Percentiles rank a stretch among this genome's conserved stretches.
phyloP scores from a whole-genome alignment of 2,888 invertebrate genomes.

The Hyles lineata region DNA sequence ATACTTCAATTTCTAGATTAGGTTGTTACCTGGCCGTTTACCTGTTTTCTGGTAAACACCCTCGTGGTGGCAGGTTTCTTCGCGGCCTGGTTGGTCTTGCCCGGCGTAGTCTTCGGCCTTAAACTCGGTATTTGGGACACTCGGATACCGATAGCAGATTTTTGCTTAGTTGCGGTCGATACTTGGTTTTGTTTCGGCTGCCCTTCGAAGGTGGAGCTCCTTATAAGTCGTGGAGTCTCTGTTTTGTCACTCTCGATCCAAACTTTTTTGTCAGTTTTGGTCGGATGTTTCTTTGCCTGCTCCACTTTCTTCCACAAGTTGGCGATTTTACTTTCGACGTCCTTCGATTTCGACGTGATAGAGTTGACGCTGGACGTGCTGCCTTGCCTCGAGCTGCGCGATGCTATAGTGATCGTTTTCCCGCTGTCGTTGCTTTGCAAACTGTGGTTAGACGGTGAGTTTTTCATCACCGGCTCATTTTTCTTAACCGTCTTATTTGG shows the following conservation, averaged over 20 bases:
- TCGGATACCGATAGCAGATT: conserved; percentile 76
- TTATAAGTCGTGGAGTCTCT: conserved; percentile 77
- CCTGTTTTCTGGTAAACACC: conserved; percentile 65
- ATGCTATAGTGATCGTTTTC: conserved; percentile 72
- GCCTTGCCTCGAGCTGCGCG: conserved; percentile 67
- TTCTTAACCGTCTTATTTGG: conserved; percentile 53
- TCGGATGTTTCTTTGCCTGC: conserved; percentile 85
- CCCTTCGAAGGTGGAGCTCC: conserved; percentile 88
- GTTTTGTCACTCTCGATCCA: conserved; percentile 83
- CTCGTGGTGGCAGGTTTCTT: conserved; percentile 61
- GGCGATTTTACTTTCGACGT: conserved; percentile 91
- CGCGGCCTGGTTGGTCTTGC: conserved; percentile 50
- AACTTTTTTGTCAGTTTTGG: conserved; percentile 85
- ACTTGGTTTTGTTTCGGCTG: conserved; percentile 69
- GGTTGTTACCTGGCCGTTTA: conserved; percentile 60
- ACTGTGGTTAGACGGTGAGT: conserved; percentile 84
- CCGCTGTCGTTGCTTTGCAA: conserved; percentile 82
- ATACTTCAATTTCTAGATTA: conserved; percentile 41
- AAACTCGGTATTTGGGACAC: conserved; percentile 78
- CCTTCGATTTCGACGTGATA: conserved; percentile 83
- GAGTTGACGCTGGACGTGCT: conserved; percentile 86
- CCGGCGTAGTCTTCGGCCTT: conserved; percentile 62
- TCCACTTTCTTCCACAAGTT: conserved; percentile 92
- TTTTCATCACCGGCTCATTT: conserved; percentile 70
- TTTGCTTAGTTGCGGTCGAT: conserved; percentile 74